Conservation (phyloP, 2,888 invertebrate genomes). For the Eubasilissa splendida region DNA sequence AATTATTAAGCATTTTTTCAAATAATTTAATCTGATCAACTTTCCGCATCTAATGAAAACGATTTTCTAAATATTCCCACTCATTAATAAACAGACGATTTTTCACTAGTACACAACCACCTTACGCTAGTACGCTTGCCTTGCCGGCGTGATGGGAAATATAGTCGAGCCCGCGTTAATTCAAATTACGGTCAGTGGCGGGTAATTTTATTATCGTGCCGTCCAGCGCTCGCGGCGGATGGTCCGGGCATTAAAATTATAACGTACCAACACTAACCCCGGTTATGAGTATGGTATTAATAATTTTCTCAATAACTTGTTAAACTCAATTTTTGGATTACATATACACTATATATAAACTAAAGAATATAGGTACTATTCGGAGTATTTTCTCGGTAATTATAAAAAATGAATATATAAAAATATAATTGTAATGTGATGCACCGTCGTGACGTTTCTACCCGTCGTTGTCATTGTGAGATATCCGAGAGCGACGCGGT, state of each 20-base stretch:
- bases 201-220: constrained; percentile 56
- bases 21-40: no score
- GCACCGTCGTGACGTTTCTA: no score
- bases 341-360: no score
- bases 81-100: constrained; percentile 10
- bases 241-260: constrained; percentile 50
- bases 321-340: no score
- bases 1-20: no score
- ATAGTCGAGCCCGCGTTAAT: constrained; percentile 54
- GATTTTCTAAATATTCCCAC: constrained; percentile 4
- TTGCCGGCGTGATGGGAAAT: constrained; percentile 38
- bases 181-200: constrained; percentile 57
- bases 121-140: neutral
- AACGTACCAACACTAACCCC: constrained; percentile 21
- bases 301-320: no score
- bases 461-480: no score
- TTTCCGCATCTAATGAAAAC: neutral
- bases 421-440: no score
- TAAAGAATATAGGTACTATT: no score
- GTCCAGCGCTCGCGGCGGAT: constrained; percentile 44
- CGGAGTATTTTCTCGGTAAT: no score
- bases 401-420: no score
- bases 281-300: neutral
- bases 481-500: no score
- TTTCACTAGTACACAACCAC: constrained; percentile 19